Percentiles rank a stretch among this genome's conserved stretches.
phyloP scores from a whole-genome alignment of 1,140 invertebrate genomes.

The Andrena cerasifolii region DNA sequence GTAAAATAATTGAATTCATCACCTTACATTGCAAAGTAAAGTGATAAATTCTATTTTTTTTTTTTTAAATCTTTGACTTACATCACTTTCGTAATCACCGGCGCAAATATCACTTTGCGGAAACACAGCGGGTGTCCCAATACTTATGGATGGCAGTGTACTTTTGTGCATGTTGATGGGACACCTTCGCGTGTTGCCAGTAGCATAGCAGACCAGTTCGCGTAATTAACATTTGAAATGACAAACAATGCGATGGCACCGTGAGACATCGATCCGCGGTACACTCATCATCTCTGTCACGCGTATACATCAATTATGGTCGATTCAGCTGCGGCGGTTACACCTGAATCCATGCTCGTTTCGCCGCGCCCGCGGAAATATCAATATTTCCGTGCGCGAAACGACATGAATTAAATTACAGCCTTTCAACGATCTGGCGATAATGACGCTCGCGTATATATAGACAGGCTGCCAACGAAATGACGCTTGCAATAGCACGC shows the following conservation, averaged over 20 bases:
- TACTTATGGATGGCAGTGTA: too few species aligned
- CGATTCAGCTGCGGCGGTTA: not conserved
- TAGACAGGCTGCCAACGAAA: too few species aligned
- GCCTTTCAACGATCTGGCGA: not conserved
- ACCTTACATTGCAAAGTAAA: too few species aligned
- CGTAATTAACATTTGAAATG: constrained; percentile 31
- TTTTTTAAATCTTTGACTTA: too few species aligned
- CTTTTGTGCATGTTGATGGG: too few species aligned
- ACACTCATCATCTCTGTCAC: not conserved
- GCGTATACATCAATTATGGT: not conserved
- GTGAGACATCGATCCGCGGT: not conserved
- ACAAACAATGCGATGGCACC: not conserved
- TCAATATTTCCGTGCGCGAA: not conserved
- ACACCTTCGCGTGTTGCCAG: not conserved
- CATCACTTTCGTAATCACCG: too few species aligned
- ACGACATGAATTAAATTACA: not conserved
- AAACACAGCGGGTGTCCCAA: too few species aligned
- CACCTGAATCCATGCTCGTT: not conserved
- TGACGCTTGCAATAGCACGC: too few species aligned
- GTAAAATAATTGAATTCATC: too few species aligned
- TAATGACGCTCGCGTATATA: not conserved
- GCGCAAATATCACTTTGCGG: too few species aligned
- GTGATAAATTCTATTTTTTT: too few species aligned
- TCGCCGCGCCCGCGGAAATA: not conserved
- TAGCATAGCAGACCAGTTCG: not conserved